Percentiles rank a stretch among this genome's conserved stretches.
Evolutionary conservation across 2,888 invertebrate species (phyloP).

Genomic region (Volucella inflata): DNA sequence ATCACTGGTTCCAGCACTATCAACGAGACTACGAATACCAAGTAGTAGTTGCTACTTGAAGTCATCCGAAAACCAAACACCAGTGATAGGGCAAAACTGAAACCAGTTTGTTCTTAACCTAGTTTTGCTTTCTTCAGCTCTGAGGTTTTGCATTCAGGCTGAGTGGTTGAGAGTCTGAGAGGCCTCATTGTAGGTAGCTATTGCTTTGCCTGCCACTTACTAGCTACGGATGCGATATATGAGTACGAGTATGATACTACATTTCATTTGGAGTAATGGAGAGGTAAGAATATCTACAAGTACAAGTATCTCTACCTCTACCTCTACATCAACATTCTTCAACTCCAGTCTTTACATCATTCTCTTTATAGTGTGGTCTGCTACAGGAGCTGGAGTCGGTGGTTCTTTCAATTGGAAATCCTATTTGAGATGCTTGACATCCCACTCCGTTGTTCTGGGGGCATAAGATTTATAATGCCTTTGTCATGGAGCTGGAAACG

Average conservation of each 20-base stretch:
- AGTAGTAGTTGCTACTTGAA: slow-evolving; percentile 54
- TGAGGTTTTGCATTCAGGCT: slow-evolving; percentile 13
- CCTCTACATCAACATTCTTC: too few species aligned
- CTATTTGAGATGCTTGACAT: slow-evolving; percentile 22
- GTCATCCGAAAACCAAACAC: slow-evolving; percentile 52
- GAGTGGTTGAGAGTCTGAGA: not conserved
- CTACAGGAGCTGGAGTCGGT: not conserved
- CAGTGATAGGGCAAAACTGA: slow-evolving; percentile 52
- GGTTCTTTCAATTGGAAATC: slow-evolving; percentile 19
- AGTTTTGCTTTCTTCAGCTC: slow-evolving; percentile 71
- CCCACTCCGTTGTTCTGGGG: not conserved
- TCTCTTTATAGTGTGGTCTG: not conserved
- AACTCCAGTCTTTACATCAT: not conserved
- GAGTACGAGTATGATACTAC: not conserved
- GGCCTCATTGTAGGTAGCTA: slow-evolving; percentile 53
- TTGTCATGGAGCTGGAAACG: too few species aligned
- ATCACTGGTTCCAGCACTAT: slow-evolving; percentile 12
- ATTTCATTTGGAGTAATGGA: not conserved
- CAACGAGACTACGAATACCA: not conserved
- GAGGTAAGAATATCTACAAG: not conserved
- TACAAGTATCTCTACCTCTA: too few species aligned
- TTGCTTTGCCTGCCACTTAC: slow-evolving; percentile 11
- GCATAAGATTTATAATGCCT: slow-evolving; percentile 31
- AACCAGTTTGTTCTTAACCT: slow-evolving; percentile 75
- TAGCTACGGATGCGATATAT: slow-evolving; percentile 1